Evolutionary conservation across 2,888 invertebrate species (phyloP), one percentile per base, ranked within the genome.

Genomic region (Synergus itoensis): DNA sequence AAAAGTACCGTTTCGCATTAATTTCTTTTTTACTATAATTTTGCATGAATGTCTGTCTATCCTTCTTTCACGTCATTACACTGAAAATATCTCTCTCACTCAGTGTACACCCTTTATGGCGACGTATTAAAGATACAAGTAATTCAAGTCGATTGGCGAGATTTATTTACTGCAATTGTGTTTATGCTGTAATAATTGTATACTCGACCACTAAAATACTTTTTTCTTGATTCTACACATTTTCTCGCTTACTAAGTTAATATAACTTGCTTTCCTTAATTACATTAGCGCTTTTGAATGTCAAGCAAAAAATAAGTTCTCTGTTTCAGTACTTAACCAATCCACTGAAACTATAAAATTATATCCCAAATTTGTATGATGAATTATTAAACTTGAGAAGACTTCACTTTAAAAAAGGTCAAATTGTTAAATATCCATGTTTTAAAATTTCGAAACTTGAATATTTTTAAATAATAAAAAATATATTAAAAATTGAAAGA

Each of bases 201-300:
- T 36, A 36, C 41, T 62, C 77, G n/a, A 45, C 75, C 48, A 40
- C 69, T 78, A 79, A 67, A 69, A 69, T 77, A 76, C 64, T 65
- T 48, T 40, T 43, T 75, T 53, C 18, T 76, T 79, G 79, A 75
- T 64, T 76, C 67, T 76, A 79, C 81, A 77, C 73, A 76, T 57
- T 69, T 75, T 76, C 41, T 21, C 62, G 53, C 41, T 77, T 64
- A 21, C 69, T 28, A 77, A 63, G 57, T 69, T 67, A 78, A 84
- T 67, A 84, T 67, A 77, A 82, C 79, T 83, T 79, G 83, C 81
- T 69, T 53, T 80, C 78, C 77, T 80, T 83, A 84, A n/a, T 57
- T 78, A 82, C 78, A 80, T 48, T 76, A 62, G 60, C 73, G 75
- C 43, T 80, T 69, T 79, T 76, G 80, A 73, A 62, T 77, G 82